Evolutionary conservation across 2,113 vertebrate species (phyloP), one percentile per base, ranked within the genome.

Genomic region (Puntigrus tetrazona): DNA sequence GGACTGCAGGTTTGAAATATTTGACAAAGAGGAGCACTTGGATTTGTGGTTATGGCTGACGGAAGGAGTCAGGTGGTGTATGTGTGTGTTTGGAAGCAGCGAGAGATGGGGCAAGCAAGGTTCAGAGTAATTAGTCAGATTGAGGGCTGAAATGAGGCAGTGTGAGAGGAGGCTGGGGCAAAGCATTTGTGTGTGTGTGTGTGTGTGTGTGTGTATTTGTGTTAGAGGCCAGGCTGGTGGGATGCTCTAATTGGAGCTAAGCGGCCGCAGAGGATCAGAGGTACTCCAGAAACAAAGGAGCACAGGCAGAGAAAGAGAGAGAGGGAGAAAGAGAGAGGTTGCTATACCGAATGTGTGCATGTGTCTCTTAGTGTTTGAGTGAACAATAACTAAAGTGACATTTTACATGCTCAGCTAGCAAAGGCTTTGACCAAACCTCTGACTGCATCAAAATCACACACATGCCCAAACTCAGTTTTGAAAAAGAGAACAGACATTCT

Each of bases 321-420:
- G 47, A 73, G 61, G 7, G 59, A 45, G 31, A 80, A 61, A 87
- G 29, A 83, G 84, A 87, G 81, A 75, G 87, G 81, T 86, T 88
- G 87, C 81, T 87, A 88, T 87, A 88, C 85, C 86, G 86, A 85
- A 50, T 73, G 67, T 25, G 72, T 81, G 76, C 57, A 70, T 79
- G 84, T 85, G 85, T 55, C 4, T 88, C 87, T 81, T 65, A 90
- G 88, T 88, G 91, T 80, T 41, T 29, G 63, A 88, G 88, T 86
- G 88, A 86, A 88, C 90, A 91, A 90, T 91, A 87, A 88, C 79
- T 85, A 87, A 91, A 88, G 91, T 91, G 86, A 90, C 61, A 74
- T 90, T 91, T 85, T 88, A 90, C 86, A 88, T 87, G 90, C 89
- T 88, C 90, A 88, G 89, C 89, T 86, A 65, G 25, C 78, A 80